Conservation (phyloP, 2,113 vertebrate genomes). For the Oncorhynchus kisutch region DNA sequence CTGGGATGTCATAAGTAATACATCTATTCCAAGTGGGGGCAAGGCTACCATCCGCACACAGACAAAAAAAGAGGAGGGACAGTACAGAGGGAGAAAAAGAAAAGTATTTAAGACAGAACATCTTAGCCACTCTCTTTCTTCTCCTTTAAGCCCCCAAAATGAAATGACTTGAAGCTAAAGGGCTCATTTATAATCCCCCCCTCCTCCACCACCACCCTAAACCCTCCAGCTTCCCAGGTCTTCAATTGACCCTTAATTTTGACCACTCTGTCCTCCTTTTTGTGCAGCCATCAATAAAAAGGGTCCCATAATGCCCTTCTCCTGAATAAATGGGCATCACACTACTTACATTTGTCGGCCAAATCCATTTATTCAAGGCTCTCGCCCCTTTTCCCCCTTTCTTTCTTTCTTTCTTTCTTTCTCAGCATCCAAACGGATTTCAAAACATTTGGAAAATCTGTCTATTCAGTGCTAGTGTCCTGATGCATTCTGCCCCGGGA, state of each 20-base stretch:
- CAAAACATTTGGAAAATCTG: conserved; percentile 99
- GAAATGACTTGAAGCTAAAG: conserved; percentile 89
- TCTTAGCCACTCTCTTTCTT: conserved; percentile 76
- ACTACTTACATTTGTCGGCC: conserved; percentile 84
- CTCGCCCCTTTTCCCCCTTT: conserved; percentile 57
- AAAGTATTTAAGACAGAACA: conserved; percentile 90
- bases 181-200: conserved; percentile 81
- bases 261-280: conserved; percentile 75
- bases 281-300: conserved; percentile 81
- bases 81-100: conserved; percentile 74
- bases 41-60: conserved; percentile 78
- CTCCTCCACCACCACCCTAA: conserved; percentile 60
- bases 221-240: conserved; percentile 71
- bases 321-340: conserved; percentile 84
- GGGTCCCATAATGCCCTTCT: conserved; percentile 80
- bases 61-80: conserved; percentile 37
- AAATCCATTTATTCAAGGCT: conserved; percentile 88
- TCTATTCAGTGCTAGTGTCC: conserved; percentile 86
- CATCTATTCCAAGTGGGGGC: conserved; percentile 85
- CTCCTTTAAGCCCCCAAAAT: conserved; percentile 89
- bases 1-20: conserved; percentile 98
- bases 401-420: conserved; percentile 72
- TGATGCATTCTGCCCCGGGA: conserved; percentile 79
- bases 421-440: conserved; percentile 88
- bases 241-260: conserved; percentile 95